Conservation (phyloP, 2,888 invertebrate genomes). For the Dugesia japonica region DNA sequence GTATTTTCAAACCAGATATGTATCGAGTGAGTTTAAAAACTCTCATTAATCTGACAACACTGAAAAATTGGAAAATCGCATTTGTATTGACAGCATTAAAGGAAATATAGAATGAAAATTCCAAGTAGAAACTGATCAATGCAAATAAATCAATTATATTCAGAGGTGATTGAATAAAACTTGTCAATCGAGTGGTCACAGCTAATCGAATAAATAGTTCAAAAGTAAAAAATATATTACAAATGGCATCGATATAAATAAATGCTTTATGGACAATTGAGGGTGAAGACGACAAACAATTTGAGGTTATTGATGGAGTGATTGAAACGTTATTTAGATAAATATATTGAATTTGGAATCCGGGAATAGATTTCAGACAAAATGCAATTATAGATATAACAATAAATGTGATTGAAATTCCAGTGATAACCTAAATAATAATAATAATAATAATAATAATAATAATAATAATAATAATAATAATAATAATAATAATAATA, state of each 20-base stretch:
- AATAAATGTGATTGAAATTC: conserved; percentile 82
- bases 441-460: conserved; percentile 34
- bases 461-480: no score
- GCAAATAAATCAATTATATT: conserved; percentile 67
- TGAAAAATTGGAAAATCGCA: conserved; percentile 59
- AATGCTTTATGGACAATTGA: conserved; percentile 9
- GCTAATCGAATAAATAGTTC: conserved; percentile 71
- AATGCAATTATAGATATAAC: conserved; percentile 83
- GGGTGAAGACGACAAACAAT: neutral
- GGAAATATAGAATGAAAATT: conserved; percentile 3
- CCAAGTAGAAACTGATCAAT: conserved; percentile 34
- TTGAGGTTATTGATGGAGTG: neutral
- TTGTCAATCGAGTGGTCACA: conserved; percentile 71
- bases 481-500: no score
- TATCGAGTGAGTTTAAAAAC: conserved; percentile 72
- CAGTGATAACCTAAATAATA: conserved; percentile 71
- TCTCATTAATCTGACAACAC: conserved; percentile 71
- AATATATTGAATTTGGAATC: conserved; percentile 42
- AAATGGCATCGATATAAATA: conserved; percentile 74
- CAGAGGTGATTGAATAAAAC: conserved; percentile 72
- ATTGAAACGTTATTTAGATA: neutral
- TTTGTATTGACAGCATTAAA: neutral
- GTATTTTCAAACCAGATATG: conserved; percentile 77
- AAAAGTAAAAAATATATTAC: conserved; percentile 85
- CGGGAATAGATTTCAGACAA: conserved; percentile 88